Evolutionary conservation across 37 sponge, comb jelly and placozoan genomes (phyloP).

Genomic region (Halisarca cf. caerulea): DNA sequence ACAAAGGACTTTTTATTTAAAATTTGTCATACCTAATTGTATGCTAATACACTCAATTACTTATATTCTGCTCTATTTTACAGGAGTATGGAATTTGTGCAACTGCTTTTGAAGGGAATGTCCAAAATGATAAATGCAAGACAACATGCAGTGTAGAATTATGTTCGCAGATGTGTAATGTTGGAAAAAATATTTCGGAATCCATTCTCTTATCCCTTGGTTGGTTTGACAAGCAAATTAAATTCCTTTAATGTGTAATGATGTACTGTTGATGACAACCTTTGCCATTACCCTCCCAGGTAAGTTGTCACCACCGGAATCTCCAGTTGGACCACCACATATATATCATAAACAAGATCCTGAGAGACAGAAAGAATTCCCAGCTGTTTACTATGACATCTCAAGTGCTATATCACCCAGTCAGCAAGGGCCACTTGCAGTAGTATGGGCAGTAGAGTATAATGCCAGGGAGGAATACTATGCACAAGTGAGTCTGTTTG

Average conservation of each 20-base stretch:
- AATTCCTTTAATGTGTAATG: too few species aligned
- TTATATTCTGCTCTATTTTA: neutral
- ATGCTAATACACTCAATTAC: too few species aligned
- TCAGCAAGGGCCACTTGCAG: neutral
- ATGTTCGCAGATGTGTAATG: conserved; percentile 9
- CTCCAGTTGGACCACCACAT: neutral
- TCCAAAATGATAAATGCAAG: neutral
- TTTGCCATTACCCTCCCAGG: too few species aligned
- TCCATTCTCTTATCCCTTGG: too few species aligned
- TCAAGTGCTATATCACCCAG: neutral
- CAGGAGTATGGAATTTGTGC: conserved; percentile 25
- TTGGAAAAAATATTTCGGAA: too few species aligned
- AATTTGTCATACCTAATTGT: neutral
- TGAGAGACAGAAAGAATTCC: neutral
- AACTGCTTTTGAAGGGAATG: conserved; percentile 20
- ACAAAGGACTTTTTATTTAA: too few species aligned
- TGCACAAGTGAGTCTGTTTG: conserved; percentile 3
- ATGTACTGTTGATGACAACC: too few species aligned
- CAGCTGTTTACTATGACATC: conserved; percentile 7
- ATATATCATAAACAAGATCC: neutral
- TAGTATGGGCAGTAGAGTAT: neutral
- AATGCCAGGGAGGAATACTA: neutral
- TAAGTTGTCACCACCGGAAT: neutral
- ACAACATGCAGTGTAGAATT: neutral
- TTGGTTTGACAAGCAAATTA: too few species aligned